Conservation (phyloP, 1,140 invertebrate genomes). For the Calycopis cecrops region DNA sequence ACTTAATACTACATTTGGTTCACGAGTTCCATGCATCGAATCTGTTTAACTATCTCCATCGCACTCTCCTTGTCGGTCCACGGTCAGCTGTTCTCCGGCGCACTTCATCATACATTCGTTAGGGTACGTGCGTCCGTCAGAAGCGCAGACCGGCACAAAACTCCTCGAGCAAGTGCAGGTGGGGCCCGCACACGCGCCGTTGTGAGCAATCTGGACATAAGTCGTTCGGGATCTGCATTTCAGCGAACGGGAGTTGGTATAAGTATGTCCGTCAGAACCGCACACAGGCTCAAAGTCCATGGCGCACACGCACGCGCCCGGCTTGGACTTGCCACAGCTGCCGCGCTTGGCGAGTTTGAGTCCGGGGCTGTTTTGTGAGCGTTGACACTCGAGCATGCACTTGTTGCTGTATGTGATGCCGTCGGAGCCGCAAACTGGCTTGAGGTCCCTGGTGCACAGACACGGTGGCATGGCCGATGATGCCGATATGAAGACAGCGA, state of each 20-base stretch:
- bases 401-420: constrained; percentile 66
- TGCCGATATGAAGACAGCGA: no score
- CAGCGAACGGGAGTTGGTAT: constrained; percentile 26
- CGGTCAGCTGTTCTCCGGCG: constrained; percentile 24
- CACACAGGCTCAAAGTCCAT: constrained; percentile 24
- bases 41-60: constrained; percentile 10
- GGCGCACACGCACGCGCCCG: constrained; percentile 24
- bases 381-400: constrained; percentile 64
- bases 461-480: no score
- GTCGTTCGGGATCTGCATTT: constrained; percentile 15
- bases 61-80: constrained; percentile 25
- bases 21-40: no score
- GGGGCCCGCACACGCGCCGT: constrained; percentile 18
- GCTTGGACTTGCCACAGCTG: constrained; percentile 20
- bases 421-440: constrained; percentile 71
- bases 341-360: constrained; percentile 20
- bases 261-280: constrained; percentile 27
- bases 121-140: constrained; percentile 37
- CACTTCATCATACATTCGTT: constrained; percentile 44
- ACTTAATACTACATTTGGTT: no score
- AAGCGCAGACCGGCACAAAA: constrained; percentile 34
- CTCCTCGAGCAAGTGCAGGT: constrained; percentile 32
- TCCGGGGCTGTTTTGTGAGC: no score
- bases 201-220: background rate
- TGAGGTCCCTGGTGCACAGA: no score